These are phyloP conservation scores for Albula goreensis DNA, from an alignment of 2,113 vertebrate genomes.

Conservation along the genomic window DNA sequence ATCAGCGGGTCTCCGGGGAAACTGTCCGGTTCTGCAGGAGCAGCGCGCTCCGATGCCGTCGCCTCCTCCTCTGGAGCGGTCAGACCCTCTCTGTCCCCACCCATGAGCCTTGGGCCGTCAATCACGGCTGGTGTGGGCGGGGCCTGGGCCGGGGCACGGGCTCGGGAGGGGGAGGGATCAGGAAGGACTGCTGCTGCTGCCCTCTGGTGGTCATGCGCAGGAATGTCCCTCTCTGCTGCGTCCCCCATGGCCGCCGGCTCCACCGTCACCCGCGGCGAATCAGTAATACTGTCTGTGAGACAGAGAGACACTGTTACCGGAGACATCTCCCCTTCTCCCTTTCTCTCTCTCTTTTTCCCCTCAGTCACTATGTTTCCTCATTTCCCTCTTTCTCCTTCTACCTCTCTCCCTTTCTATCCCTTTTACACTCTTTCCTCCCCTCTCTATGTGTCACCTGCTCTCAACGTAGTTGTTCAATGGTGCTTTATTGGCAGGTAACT, in stretches of 20 bases:
- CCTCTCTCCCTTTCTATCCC: too few relatives aligned
- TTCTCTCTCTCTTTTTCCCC: too few relatives aligned
- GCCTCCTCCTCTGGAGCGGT: slow-evolving; percentile 18
- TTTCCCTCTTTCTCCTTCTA: too few relatives aligned
- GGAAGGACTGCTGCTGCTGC: background rate
- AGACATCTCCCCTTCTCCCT: background rate
- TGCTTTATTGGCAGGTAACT: too few relatives aligned
- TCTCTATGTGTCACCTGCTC: too few relatives aligned
- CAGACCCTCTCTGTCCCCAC: slow-evolving; percentile 38
- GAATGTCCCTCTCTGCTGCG: background rate
- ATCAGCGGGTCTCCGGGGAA: slow-evolving; percentile 48
- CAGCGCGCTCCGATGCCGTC: background rate
- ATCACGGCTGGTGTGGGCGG: slow-evolving; percentile 49
- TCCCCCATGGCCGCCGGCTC: background rate
- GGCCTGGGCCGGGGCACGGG: background rate
- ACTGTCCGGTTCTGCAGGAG: slow-evolving; percentile 51
- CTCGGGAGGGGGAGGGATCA: too few relatives aligned
- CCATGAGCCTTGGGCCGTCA: slow-evolving; percentile 52
- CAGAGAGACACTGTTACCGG: background rate
- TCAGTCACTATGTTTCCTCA: too few relatives aligned
- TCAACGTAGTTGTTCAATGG: too few relatives aligned
- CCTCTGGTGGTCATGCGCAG: background rate
- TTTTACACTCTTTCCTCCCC: too few relatives aligned
- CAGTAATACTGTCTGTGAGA: slow-evolving; percentile 5
- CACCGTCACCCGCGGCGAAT: background rate